Evolutionary conservation across 1,140 invertebrate genomes (phyloP).

Genomic region (Hycleus phaleratus): DNA sequence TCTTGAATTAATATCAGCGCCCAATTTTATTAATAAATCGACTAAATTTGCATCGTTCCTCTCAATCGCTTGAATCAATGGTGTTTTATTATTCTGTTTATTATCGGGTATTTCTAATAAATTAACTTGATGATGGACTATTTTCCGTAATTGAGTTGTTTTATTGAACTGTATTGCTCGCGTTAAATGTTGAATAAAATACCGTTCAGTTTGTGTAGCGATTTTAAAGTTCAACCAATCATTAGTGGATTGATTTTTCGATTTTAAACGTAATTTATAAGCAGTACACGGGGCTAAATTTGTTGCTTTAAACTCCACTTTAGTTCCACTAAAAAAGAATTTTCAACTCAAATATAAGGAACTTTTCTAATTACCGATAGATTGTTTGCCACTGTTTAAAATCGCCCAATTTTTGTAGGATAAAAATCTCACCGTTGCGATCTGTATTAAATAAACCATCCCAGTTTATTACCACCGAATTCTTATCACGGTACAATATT

Average conservation of each 20-base stretch:
- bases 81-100: conserved; percentile 34
- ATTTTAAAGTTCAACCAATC: conserved; percentile 29
- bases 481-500: background rate
- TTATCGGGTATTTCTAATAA: conserved; percentile 24
- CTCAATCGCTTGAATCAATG: conserved; percentile 28
- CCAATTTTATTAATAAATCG: conserved; percentile 28
- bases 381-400: conserved; percentile 24
- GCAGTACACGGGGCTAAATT: conserved; percentile 27
- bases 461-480: conserved; percentile 1
- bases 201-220: conserved; percentile 25
- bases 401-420: conserved; percentile 18
- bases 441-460: background rate
- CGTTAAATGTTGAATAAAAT: conserved; percentile 27
- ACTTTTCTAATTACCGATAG: conserved; percentile 18
- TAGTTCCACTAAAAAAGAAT: conserved; percentile 19
- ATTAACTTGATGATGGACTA: conserved; percentile 15
- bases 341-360: background rate
- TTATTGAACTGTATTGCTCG: conserved; percentile 28
- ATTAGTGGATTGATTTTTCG: background rate
- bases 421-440: background rate
- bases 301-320: conserved; percentile 18
- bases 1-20: conserved; percentile 29
- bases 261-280: conserved; percentile 28
- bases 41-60: conserved; percentile 22
- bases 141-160: conserved; percentile 26